Percentiles rank a stretch among this genome's conserved stretches.
These are phyloP conservation scores for Actinemys pallida DNA, from an alignment of 2,113 vertebrate genomes.

Conservation along the genomic window DNA sequence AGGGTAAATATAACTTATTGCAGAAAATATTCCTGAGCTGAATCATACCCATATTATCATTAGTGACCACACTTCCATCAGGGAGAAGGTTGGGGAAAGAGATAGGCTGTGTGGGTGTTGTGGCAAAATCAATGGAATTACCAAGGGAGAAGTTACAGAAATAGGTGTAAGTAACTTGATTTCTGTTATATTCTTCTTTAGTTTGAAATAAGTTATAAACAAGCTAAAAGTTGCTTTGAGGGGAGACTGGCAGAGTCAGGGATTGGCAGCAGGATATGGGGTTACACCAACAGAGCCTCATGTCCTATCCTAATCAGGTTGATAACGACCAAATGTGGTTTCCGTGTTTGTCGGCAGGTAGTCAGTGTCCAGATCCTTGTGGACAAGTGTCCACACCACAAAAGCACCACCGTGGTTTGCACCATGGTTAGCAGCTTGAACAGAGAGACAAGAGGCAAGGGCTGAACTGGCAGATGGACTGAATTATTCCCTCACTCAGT, in stretches of 20 bases:
- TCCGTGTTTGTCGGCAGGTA: background rate
- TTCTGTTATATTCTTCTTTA: background rate
- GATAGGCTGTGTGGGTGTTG: accelerated
- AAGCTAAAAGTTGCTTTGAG: background rate
- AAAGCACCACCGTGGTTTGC: background rate
- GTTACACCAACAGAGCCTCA: accelerated
- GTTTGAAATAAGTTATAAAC: background rate
- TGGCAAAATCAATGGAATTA: background rate
- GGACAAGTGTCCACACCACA: background rate
- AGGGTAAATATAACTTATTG: background rate
- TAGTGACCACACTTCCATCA: background rate
- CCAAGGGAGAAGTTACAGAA: background rate
- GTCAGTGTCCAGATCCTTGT: background rate
- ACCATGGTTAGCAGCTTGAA: background rate
- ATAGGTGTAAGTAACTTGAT: background rate
- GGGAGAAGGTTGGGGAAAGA: background rate
- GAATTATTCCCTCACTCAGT: background rate
- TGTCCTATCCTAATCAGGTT: background rate
- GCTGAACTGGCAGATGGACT: background rate
- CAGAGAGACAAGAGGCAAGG: background rate
- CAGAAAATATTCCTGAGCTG: background rate
- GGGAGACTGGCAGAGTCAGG: background rate
- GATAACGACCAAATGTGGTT: background rate
- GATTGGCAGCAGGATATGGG: background rate
- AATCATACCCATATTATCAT: background rate